phyloP scores from a whole-genome alignment of 2,888 invertebrate species.

The Drosophila ezoana region DNA sequence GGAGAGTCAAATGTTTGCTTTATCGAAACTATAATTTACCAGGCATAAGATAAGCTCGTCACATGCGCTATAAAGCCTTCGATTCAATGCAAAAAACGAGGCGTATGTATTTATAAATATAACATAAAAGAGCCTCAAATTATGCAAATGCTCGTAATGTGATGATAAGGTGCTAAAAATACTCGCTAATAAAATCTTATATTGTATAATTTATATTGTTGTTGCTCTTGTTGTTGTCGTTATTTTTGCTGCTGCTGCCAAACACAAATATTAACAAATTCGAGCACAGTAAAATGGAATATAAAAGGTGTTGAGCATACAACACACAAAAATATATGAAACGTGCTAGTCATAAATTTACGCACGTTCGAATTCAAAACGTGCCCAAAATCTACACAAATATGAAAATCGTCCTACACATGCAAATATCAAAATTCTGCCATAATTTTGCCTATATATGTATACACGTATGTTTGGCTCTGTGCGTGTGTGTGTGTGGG shows the following conservation, averaged over 20 bases:
- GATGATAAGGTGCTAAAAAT: conserved; percentile 66
- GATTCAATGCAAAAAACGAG: conserved; percentile 10
- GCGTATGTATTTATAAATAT: conserved; percentile 15
- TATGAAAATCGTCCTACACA: conserved; percentile 45
- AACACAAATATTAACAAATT: conserved; percentile 47
- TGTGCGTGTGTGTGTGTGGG: conserved; percentile 15
- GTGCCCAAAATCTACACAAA: conserved; percentile 52
- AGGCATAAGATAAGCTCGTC: conserved; percentile 39
- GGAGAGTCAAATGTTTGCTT: conserved; percentile 17
- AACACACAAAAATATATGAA: conserved; percentile 10
- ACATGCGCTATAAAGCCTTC: conserved; percentile 38
- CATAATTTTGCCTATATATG: conserved; percentile 26
- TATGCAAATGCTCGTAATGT: conserved; percentile 53
- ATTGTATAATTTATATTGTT: conserved; percentile 17
- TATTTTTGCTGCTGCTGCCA: conserved; percentile 15
- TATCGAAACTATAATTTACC: conserved; percentile 16
- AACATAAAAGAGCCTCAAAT: conserved; percentile 23
- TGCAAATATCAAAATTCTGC: conserved; percentile 42
- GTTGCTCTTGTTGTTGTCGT: neutral
- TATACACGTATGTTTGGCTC: neutral
- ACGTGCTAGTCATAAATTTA: conserved; percentile 65
- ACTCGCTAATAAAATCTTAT: conserved; percentile 15
- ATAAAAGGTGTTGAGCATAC: neutral
- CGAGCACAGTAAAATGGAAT: conserved; percentile 21
- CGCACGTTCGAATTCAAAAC: conserved; percentile 58